These are phyloP conservation scores for Tauraco hartlaubi DNA, from an alignment of 2,797 vertebrate species.

Conservation along the genomic window DNA sequence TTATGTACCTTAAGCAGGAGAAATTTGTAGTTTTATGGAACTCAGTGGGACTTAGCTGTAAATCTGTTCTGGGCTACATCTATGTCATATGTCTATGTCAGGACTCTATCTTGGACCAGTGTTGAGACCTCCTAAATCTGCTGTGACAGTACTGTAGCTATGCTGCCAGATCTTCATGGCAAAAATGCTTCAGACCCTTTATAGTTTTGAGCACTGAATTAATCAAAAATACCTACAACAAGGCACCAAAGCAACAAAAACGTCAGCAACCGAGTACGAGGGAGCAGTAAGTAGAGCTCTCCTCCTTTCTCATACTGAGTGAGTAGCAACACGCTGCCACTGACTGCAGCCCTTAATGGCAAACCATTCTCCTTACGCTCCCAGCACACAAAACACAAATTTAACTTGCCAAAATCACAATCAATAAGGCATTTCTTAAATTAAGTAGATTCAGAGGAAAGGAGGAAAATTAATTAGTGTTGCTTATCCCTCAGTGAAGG, in stretches of 20 bases:
- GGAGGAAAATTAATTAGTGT: neutral
- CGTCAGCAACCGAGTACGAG: neutral
- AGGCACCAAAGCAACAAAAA: neutral
- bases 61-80: neutral
- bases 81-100: neutral
- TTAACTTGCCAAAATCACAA: neutral
- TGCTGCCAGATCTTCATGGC: neutral
- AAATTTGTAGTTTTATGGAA: neutral
- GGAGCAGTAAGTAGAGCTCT: neutral
- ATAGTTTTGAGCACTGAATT: neutral
- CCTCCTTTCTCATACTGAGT: neutral
- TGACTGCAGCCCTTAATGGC: neutral
- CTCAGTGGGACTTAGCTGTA: neutral
- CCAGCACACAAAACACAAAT: neutral
- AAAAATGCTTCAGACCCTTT: neutral
- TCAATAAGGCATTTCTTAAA: conserved; percentile 4
- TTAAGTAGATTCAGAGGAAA: neutral
- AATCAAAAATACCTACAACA: neutral
- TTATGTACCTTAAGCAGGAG: neutral
- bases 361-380: neutral
- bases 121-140: neutral
- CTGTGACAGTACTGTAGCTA: neutral
- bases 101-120: neutral
- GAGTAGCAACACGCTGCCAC: rapidly evolving
- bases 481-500: neutral